Conservation (phyloP, 2,113 vertebrate genomes). For the Scolopax mira region DNA sequence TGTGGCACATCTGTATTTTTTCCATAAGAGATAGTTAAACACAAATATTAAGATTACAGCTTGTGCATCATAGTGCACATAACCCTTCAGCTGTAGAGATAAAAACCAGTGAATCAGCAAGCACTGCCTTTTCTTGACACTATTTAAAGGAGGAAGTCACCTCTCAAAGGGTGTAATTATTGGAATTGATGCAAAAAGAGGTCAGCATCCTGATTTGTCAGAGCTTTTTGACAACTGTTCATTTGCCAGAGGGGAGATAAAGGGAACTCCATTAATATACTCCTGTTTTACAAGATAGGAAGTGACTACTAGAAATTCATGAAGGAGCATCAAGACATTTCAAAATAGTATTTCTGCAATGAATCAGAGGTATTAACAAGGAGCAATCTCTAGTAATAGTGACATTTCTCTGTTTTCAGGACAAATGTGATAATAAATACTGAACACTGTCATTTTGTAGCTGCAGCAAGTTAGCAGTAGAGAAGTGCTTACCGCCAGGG, state of each 20-base stretch:
- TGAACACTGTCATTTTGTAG: neutral
- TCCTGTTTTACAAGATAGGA: neutral
- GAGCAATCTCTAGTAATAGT: neutral
- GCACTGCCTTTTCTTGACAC: neutral
- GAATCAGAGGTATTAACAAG: conserved; percentile 47
- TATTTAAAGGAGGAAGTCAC: neutral
- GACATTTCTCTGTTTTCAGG: neutral
- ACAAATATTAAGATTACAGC: neutral
- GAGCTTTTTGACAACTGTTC: conserved; percentile 24
- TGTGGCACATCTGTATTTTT: neutral
- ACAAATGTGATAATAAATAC: neutral
- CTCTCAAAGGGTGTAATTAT: conserved; percentile 13
- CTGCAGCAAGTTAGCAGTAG: neutral
- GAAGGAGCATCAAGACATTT: neutral
- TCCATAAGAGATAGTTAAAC: neutral
- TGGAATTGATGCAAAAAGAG: conserved; percentile 37
- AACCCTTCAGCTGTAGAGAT: neutral
- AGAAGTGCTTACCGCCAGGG: neutral
- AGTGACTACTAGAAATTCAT: conserved; percentile 20
- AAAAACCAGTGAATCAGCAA: neutral
- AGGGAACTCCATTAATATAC: neutral
- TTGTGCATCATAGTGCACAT: neutral
- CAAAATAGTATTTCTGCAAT: conserved; percentile 11
- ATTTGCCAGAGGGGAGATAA: conserved; percentile 16
- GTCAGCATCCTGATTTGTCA: conserved; percentile 20